Evolutionary conservation across 2,888 invertebrate genomes (phyloP), one percentile per base, ranked within the genome.

Genomic region (Ferdinandea cuprea): DNA sequence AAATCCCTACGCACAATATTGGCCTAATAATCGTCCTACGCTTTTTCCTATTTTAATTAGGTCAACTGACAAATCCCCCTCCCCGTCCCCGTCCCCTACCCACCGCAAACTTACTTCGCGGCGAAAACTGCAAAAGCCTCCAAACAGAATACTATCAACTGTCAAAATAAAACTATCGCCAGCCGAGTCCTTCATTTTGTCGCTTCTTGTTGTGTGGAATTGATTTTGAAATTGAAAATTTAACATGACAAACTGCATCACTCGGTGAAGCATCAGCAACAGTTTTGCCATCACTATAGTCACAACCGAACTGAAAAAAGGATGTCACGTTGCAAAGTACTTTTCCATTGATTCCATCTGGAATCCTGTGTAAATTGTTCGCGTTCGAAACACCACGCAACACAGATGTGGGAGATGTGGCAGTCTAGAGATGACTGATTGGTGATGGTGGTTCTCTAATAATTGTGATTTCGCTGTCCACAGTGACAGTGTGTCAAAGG

Each of bases 91-190:
- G n/a, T n/a, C n/a, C n/a, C n/a, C n/a, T n/a, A n/a, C n/a, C n/a
- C n/a, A n/a, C n/a, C n/a, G n/a, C n/a, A n/a, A n/a, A 81, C 81
- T 81, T 81, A 81, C 81, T 65, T 81, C 81, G 35, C 77, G 65
- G 9, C 71, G 58, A 54, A 59, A 56, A 35, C 59, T 50, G 65
- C 81, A 77, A n/a, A 77, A 46, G 7, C 58, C 65, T 15, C 71
- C 77, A 17, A 77, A 71, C 11, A 71, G 42, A n/a, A 76, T 37
- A 25, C 63, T 61, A n/a, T 58, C 28, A 50, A 71, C 37, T 48
- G 61, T 77, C 32, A 77, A 59, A 71, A 63, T 19, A 8, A 65
- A 63, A 65, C 77, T 46, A 15, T 65, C 71, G 13, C 71, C 30
- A 30, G 28, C 40, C 9, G 81, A 35, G 4, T 71, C 52, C n/a